These are phyloP conservation scores for Gadus macrocephalus DNA, from an alignment of 2,113 vertebrate genomes.

Conservation along the genomic window DNA sequence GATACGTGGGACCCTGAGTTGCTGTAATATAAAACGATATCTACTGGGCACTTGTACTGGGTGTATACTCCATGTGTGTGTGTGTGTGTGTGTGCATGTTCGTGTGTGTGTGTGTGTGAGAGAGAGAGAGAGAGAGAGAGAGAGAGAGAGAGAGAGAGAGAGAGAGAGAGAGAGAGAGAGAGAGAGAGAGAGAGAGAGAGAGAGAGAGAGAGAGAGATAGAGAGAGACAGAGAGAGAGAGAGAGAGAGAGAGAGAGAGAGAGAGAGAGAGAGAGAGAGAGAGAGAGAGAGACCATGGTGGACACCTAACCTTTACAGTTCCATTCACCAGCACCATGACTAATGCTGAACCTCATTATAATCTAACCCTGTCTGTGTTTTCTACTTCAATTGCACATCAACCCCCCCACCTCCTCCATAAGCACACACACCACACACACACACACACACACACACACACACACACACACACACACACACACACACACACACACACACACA, in stretches of 20 bases:
- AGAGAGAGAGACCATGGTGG: neutral
- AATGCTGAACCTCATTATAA: slow-evolving; percentile 41
- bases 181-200: neutral
- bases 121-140: no score
- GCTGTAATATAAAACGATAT: no score
- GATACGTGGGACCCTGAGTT: slow-evolving; percentile 45
- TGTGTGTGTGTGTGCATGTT: neutral
- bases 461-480: slow-evolving; percentile 32
- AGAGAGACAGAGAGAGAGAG: neutral
- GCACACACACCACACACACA: slow-evolving; percentile 18
- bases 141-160: no score
- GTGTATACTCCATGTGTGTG: no score
- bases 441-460: slow-evolving; percentile 19
- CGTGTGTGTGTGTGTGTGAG: neutral
- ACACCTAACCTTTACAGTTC: slow-evolving; percentile 40
- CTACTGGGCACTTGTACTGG: no score
- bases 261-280: neutral
- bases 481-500: slow-evolving; percentile 24
- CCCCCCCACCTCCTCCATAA: neutral
- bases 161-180: neutral
- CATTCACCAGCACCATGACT: slow-evolving; percentile 45
- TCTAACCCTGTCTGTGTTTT: slow-evolving; percentile 48
- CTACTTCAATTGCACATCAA: slow-evolving; percentile 24
- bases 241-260: neutral
- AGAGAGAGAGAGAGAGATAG: no score